Evolutionary conservation across 2,888 invertebrate species (phyloP).

Genomic region (Idaea biselata): DNA sequence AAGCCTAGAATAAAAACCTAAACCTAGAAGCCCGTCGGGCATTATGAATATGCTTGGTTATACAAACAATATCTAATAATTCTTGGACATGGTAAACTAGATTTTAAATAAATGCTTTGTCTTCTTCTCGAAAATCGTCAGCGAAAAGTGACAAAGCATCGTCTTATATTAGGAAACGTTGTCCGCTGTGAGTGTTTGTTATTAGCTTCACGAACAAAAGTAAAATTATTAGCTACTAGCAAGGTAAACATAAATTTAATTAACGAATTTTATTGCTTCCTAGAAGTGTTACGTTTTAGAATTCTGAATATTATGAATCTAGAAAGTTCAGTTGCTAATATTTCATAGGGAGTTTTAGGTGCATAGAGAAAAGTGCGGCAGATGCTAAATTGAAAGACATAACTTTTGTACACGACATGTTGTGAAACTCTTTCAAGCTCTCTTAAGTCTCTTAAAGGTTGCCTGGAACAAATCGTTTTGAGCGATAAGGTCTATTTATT

Average conservation of each 20-base stretch:
- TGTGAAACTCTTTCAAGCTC: not conserved
- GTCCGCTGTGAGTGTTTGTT: not conserved
- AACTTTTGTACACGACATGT: not conserved
- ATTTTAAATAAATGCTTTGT: no score
- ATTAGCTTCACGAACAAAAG: not conserved
- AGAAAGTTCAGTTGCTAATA: constrained; percentile 53
- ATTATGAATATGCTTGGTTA: no score
- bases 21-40: no score
- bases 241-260: not conserved
- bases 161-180: no score
- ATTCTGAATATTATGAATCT: constrained; percentile 28
- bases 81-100: no score
- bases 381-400: not conserved
- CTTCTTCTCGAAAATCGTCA: no score
- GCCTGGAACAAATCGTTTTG: no score
- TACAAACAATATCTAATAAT: no score
- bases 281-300: not conserved
- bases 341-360: constrained; percentile 42
- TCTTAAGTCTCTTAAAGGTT: no score
- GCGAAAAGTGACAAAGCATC: no score
- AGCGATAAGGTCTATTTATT: no score
- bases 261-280: constrained; percentile 1
- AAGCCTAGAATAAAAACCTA: no score
- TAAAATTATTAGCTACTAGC: not conserved
- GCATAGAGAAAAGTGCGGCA: constrained; percentile 4